Base-by-base conservation (phyloP, 2,888 invertebrate species). In the Caenorhabditis parvicauda region DNA sequence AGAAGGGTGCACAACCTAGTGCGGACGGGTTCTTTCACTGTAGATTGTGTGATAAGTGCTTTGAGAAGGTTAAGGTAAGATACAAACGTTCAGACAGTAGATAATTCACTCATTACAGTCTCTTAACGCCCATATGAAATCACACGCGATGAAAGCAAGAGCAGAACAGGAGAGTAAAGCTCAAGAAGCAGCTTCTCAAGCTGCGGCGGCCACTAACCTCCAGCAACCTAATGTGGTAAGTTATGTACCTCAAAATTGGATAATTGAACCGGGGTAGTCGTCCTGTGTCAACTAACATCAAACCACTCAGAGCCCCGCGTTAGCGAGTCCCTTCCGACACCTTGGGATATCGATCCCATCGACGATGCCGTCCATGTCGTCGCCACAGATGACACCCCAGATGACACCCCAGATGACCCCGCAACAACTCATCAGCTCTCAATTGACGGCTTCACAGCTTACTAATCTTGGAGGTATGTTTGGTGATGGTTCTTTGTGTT, bases 41-140 rank as follows among this genome's bases (percentile, higher is more conserved):
- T 48, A 64, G 77, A 22, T 59, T 76, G 19, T 79, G 79, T 50
- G 79, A 79, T 39, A 79, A 79, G 46, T 72, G 65, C 42, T 79
- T 79, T 58, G 79, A 79, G 49, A 79, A 79, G 55, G 79, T 79
- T 54, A 77, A 77, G 42, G 54, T 54, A n/a, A 52, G 52, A 5
- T 7, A 25, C 14, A 7, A 12, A 12, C 17, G 9, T 17, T 41
- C 17, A 12, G 7, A 12, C 7, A n/a, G 19, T n/a, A n/a, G 9
- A 7, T 12, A 41, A n/a, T 41, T 41, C 19, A 14, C 17, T 7
- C 7, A 44, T 56, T 64, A 24, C 93, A 94, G 87, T 95, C 94
- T 86, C 89, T 95, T 85, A 95, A 93, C 86, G 95, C 95, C 72
- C 96, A 96, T 86, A 95, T 96, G 95, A 96, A 96, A 86, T 93